Evolutionary conservation across 2,888 invertebrate genomes (phyloP), one percentile per base, ranked within the genome.

Genomic region (Phyllotreta striolata): DNA sequence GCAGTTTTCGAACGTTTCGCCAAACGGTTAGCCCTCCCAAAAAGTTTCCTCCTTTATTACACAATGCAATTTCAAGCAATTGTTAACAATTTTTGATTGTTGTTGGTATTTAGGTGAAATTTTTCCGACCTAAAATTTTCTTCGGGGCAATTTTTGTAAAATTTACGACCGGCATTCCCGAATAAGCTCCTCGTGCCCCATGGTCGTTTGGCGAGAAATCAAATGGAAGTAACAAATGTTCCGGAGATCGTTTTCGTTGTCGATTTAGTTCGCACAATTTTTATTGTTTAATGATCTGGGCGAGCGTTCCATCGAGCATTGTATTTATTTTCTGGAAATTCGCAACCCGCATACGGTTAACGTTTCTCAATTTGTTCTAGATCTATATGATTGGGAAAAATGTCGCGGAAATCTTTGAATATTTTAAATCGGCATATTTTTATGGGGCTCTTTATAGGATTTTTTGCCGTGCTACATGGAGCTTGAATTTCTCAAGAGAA

Each of bases 401-500:
- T 43, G 43, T 55, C 41, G 34, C 12, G 41, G 34, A 13, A 56
- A 35, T 57, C 38, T 57, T 57, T 47, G 35, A 57, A 39, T 13
- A 57, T 35, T 47, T 47, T 14, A 44, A 44, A 44, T 47, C 12
- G 34, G 47, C 49, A 49, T 35, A 49, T 49, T 40, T 58, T 49
- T 41, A 49, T 58, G 40, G 38, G 14, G 46, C 51, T 58, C 24
- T 40, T 34, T 39, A 38, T 44, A 43, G 56, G 35, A 40, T 13
- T 59, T 51, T 46, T 37, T 60, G 1, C 2, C 10, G 10, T 52
- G 60, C 35, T 60, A 54, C 9, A 54, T 54, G 60, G 37, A 52
- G 60, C 60, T 43, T 60, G 52, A 60, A 54, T 44, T 43, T 60
- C 60, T 60, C 60, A 13, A 44, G 60, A 60, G 60, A 60, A 60